phyloP scores from a whole-genome alignment of 2,797 vertebrate species.

The Neosalanx taihuensis region DNA sequence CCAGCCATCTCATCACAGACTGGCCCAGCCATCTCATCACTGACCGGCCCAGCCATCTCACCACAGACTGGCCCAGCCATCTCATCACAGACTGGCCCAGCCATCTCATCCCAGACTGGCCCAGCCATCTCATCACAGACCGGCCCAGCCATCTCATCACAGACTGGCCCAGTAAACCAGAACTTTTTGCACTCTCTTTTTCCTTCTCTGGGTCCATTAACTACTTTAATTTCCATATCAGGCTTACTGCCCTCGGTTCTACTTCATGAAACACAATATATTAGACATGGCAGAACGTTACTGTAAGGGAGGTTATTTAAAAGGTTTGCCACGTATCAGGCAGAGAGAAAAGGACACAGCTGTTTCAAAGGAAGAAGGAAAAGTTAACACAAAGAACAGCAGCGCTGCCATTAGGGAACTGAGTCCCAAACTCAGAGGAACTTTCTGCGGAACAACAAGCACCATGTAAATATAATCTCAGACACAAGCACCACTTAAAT shows the following conservation, averaged over 20 bases:
- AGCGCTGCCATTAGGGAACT: conserved; percentile 38
- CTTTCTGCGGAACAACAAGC: conserved; percentile 39
- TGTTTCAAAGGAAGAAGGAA: conserved; percentile 32
- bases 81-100: too few relatives aligned
- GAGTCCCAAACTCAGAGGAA: conserved; percentile 54
- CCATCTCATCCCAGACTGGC: too few relatives aligned
- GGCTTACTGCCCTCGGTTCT: conserved; percentile 33
- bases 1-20: too few relatives aligned
- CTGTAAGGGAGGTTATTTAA: conserved; percentile 69
- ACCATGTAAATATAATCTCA: conserved; percentile 35
- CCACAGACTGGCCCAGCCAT: too few relatives aligned
- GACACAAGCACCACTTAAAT: conserved; percentile 27
- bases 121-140: too few relatives aligned
- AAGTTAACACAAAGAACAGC: conserved; percentile 20
- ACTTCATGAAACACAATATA: conserved; percentile 48
- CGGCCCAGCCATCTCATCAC: too few relatives aligned
- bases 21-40: too few relatives aligned
- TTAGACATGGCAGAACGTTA: conserved; percentile 47
- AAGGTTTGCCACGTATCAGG: conserved; percentile 37
- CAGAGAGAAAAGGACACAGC: conserved; percentile 2
- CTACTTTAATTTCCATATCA: conserved; percentile 71
- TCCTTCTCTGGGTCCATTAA: background rate
- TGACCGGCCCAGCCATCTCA: too few relatives aligned
- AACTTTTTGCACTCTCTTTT: too few relatives aligned
- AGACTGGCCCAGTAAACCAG: too few relatives aligned